Conservation (phyloP, 1,140 invertebrate species). For the Homarus americanus region DNA sequence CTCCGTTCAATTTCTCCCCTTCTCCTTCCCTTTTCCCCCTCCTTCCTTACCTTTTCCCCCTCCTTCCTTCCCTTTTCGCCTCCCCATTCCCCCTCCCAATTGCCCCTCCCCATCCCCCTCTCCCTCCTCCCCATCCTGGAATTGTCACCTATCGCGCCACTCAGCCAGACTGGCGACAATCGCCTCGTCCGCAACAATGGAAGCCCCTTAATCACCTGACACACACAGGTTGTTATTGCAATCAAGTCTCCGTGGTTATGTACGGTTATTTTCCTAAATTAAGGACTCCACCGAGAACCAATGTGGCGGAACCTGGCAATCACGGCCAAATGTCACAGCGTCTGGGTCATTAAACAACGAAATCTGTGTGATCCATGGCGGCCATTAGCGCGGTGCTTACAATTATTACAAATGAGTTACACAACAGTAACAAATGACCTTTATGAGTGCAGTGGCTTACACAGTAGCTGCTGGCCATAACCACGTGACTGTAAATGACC, state of each 20-base stretch:
- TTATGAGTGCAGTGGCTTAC: not conserved
- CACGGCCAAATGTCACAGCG: constrained; percentile 41
- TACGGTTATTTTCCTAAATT: constrained; percentile 61
- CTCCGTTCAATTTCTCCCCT: not conserved
- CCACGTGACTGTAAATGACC: constrained; percentile 12
- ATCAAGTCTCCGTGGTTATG: constrained; percentile 27
- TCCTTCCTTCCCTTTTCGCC: too few species aligned
- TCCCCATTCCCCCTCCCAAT: not conserved
- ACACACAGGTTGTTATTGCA: constrained; percentile 31
- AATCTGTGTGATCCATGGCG: not conserved
- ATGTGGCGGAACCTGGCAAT: constrained; percentile 51
- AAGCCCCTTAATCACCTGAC: constrained; percentile 31
- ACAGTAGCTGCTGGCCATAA: constrained; percentile 11
- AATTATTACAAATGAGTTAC: constrained; percentile 58
- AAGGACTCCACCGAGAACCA: constrained; percentile 58
- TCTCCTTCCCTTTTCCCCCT: not conserved
- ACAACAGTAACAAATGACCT: constrained; percentile 9
- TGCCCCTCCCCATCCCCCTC: not conserved
- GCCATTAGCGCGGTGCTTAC: constrained; percentile 20
- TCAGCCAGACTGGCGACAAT: not conserved
- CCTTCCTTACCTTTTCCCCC: not conserved
- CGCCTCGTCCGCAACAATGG: constrained; percentile 15
- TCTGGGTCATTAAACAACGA: not conserved
- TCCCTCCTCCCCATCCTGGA: not conserved
- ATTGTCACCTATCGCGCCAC: not conserved